Conservation (phyloP, 1,140 invertebrate genomes). For the Panagrolaimus sp. region DNA sequence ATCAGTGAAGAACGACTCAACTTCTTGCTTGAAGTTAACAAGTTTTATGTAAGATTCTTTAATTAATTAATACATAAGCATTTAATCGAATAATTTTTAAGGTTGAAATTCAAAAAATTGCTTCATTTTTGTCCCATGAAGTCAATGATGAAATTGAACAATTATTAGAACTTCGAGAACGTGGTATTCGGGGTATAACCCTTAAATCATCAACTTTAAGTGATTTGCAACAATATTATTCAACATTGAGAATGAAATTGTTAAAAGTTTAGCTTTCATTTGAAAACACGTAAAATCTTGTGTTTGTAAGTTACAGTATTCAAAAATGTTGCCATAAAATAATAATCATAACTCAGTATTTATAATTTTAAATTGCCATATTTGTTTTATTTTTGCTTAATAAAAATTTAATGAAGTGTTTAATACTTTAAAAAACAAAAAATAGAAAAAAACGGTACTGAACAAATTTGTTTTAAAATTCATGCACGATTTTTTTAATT, state of each 20-base stretch:
- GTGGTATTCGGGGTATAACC: background rate
- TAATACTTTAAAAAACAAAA: too few species aligned
- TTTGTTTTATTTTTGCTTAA: too few species aligned
- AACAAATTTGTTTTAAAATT: too few species aligned
- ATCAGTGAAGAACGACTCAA: background rate
- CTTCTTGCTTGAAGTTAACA: background rate
- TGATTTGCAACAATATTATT: background rate
- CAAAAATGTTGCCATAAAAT: too few species aligned
- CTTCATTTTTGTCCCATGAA: background rate
- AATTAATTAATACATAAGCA: background rate
- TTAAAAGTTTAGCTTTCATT: background rate
- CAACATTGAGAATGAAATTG: background rate
- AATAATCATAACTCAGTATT: too few species aligned
- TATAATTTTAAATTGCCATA: too few species aligned
- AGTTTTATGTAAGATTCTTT: background rate
- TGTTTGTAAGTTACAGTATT: too few species aligned
- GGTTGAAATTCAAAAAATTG: slow-evolving; percentile 4
- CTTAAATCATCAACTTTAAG: background rate
- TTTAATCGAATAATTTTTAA: background rate
- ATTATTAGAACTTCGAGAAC: background rate
- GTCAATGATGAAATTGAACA: background rate
- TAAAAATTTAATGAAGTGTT: too few species aligned
- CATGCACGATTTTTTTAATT: too few species aligned
- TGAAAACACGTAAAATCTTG: too few species aligned
- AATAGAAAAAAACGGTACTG: too few species aligned